Evolutionary conservation across 2,888 invertebrate species (phyloP), one percentile per base, ranked within the genome.

Genomic region (Stenichneumon culpator): DNA sequence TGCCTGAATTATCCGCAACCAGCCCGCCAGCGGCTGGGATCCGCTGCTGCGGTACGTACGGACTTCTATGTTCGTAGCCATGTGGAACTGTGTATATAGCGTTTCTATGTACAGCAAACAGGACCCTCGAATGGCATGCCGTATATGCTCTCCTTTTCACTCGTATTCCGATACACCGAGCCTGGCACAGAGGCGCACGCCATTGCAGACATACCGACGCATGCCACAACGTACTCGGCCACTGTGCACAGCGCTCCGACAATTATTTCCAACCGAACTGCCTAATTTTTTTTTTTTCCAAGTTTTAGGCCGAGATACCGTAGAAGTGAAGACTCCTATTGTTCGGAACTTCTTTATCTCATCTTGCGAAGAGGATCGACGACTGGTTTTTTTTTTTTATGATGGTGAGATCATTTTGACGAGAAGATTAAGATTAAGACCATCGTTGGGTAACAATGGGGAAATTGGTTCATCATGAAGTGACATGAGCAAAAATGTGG

Each of bases 1-100:
- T 94, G 93, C 93, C 93, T 93, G 93, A 94, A 93, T 94, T 93
- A 93, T 93, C 92, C 93, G 91, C 91, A 92, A 92, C 92, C 93
- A 90, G 90, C 88, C 86, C 85, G 77, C 82, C 80, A 69, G 81
- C 82, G 77, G 63, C 78, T 74, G 79, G 65, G 82, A 86, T 85
- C 82, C 52, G 81, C 83, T 79, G 82, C 81, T 82, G 78, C 79
- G 50, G 70, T 74, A 73, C 82, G 70, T 83, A 82, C 80, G 72
- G 86, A 77, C 81, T 44, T 44, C 69, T 63, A 65, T 22, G 32
- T 32, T 52, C 52, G 28, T 28, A 3, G 32, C 60, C 57, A 57
- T 72, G 36, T 39, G n/a, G 19, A 28, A 28, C 7, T 14, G 22
- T 47, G 4, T 47, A 25, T 50, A 54, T 22, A 65, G 9, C 54